Percentiles rank a stretch among this genome's conserved stretches.
Conservation (phyloP, 2,888 invertebrate genomes). For the Taenaris catops region DNA sequence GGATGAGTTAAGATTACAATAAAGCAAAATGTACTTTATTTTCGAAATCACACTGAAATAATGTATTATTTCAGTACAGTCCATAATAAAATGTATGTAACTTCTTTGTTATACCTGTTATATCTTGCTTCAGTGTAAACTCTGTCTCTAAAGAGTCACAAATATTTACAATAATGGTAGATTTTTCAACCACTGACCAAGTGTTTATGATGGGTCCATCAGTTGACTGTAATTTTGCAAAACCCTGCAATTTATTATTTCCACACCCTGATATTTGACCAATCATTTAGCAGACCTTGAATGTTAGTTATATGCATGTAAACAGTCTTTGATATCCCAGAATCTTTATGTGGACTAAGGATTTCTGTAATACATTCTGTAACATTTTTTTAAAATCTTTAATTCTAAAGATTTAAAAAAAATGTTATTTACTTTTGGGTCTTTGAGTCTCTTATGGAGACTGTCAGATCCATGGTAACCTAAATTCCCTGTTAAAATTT, state of each 20-base stretch:
- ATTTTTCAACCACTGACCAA: conserved; percentile 50
- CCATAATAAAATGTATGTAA: no score
- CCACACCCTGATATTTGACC: conserved; percentile 44
- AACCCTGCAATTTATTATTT: conserved; percentile 42
- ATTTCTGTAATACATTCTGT: conserved; percentile 62
- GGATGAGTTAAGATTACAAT: no score
- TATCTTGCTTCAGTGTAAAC: conserved; percentile 42
- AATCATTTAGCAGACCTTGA: conserved; percentile 46
- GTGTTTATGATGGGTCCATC: conserved; percentile 53
- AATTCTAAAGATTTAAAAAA: no score
- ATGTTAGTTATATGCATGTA: conserved; percentile 55
- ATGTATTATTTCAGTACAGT: no score
- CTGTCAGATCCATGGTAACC: no score
- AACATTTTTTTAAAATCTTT: no score
- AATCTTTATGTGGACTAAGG: conserved; percentile 48
- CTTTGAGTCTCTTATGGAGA: no score
- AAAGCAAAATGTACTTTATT: no score
- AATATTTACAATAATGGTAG: conserved; percentile 39
- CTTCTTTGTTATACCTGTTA: conserved; percentile 55
- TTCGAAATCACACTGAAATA: no score
- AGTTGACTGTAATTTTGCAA: conserved; percentile 44
- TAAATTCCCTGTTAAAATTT: no score
- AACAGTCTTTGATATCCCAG: conserved; percentile 56
- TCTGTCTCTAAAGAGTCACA: conserved; percentile 40
- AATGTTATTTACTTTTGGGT: no score